Percentiles rank a stretch among this genome's conserved stretches.
Evolutionary conservation across 2,113 vertebrate species (phyloP).

Genomic region (Lanius collurio): DNA sequence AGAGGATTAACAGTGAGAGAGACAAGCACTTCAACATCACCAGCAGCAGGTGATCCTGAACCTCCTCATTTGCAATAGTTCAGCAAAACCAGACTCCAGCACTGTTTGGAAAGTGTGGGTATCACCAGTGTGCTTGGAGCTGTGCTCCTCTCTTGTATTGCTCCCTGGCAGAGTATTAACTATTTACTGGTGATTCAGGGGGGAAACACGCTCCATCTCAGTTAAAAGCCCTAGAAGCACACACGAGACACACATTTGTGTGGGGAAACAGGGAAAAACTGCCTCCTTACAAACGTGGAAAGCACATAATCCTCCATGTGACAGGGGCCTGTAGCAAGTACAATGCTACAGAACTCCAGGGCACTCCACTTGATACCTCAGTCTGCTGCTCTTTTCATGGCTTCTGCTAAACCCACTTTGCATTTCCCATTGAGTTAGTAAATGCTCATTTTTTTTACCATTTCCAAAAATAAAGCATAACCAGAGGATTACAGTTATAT

Average conservation of each 20-base stretch:
- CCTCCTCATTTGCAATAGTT: neutral
- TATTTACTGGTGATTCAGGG: neutral
- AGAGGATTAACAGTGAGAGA: neutral
- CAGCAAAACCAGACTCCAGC: neutral
- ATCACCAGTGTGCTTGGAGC: neutral
- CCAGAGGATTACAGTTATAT: constrained; percentile 28
- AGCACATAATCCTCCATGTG: neutral
- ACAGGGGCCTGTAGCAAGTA: neutral
- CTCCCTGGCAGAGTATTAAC: neutral
- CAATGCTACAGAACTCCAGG: neutral
- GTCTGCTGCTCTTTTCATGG: neutral
- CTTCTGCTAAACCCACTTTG: neutral
- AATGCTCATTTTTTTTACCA: neutral
- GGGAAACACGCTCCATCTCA: neutral
- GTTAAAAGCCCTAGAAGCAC: neutral
- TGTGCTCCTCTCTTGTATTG: neutral
- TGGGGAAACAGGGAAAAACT: neutral
- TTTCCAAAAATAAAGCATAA: constrained; percentile 54
- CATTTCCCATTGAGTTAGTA: neutral
- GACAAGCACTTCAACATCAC: neutral
- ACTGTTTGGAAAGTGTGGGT: neutral
- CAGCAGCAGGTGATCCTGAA: neutral
- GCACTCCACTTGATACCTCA: neutral
- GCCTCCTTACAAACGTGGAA: neutral
- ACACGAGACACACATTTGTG: neutral